These are phyloP conservation scores for Drosophila sechellia DNA, from an alignment of 1,140 invertebrate genomes.

Conservation along the genomic window DNA sequence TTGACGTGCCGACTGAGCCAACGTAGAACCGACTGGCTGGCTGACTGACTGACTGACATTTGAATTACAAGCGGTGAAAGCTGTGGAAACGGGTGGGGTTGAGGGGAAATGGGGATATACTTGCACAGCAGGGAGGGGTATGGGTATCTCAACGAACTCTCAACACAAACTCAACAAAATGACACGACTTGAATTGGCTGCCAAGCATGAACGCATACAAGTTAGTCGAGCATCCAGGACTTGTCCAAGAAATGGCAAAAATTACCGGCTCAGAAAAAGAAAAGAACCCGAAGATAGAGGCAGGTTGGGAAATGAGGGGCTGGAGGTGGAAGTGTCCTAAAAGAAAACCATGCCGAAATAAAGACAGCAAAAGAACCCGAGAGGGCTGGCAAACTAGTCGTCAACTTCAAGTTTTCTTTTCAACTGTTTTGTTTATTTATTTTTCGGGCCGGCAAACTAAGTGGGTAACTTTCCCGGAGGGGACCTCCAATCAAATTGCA, in stretches of 20 bases:
- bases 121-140: neutral
- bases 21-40: constrained; percentile 42
- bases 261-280: constrained; percentile 45
- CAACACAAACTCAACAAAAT: constrained; percentile 81
- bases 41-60: constrained; percentile 64
- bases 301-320: no score
- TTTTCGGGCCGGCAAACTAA: constrained; percentile 51
- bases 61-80: constrained; percentile 67
- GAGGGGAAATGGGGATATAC: neutral
- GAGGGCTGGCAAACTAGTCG: constrained; percentile 14
- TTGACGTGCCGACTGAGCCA: constrained; percentile 54
- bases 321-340: neutral
- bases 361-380: constrained; percentile 2
- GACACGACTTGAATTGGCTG: constrained; percentile 81
- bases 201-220: constrained; percentile 80
- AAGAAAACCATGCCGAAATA: constrained; percentile 28
- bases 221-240: constrained; percentile 57
- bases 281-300: neutral
- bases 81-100: neutral
- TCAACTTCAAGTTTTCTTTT: constrained; percentile 54
- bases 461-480: constrained; percentile 34
- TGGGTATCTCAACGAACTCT: constrained; percentile 65
- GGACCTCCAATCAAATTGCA: constrained; percentile 65
- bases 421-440: constrained; percentile 57
- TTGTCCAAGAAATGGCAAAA: constrained; percentile 58